Evolutionary conservation across 2,113 vertebrate species (phyloP).

Genomic region (Corapipo altera): DNA sequence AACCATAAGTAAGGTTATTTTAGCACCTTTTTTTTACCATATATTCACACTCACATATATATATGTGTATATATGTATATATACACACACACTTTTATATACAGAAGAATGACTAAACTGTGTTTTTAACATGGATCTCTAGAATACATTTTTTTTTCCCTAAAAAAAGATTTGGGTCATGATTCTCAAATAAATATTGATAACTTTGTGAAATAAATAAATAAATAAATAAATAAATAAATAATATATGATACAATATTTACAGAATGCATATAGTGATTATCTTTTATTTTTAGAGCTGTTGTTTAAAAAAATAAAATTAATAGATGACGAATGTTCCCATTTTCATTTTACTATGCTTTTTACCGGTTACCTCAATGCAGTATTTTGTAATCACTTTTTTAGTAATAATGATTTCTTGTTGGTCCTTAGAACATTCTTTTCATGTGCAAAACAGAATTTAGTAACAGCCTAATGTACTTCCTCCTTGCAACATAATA

Average conservation of each 20-base stretch:
- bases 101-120: background rate
- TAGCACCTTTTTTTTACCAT: background rate
- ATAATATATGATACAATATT: background rate
- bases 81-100: accelerated
- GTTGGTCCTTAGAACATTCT: background rate
- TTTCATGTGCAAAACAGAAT: background rate
- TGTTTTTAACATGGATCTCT: accelerated
- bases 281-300: background rate
- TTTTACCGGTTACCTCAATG: background rate
- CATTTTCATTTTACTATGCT: background rate
- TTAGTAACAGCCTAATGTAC: background rate
- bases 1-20: background rate
- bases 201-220: background rate
- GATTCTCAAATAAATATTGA: background rate
- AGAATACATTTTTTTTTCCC: background rate
- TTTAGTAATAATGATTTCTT: background rate
- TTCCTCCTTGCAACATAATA: background rate
- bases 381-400: background rate
- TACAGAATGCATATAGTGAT: background rate
- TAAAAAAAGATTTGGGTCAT: background rate
- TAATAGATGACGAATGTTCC: background rate
- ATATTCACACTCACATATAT: background rate
- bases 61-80: background rate
- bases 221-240: background rate
- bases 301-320: background rate